A percentile compares a stretch with the other conserved stretches of the same genome.
phyloP scores from a whole-genome alignment of 2,888 invertebrate species.

The Rutpela maculata region DNA sequence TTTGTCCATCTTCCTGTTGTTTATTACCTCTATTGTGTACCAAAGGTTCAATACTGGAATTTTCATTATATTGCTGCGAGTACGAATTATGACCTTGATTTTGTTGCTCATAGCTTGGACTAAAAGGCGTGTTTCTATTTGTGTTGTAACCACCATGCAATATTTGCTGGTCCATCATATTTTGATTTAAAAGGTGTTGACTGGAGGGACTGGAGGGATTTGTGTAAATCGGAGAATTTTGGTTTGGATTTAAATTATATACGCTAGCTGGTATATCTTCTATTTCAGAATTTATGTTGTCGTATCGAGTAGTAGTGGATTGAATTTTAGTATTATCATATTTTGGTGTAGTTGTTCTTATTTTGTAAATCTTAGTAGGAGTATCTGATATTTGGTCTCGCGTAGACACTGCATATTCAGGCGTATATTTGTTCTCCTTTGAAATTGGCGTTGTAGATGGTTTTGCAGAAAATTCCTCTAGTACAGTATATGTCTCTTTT shows the following conservation, averaged over 20 bases:
- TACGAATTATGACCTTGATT: slow-evolving; percentile 33
- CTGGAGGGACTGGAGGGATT: slow-evolving; percentile 23
- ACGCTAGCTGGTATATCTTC: slow-evolving; percentile 57
- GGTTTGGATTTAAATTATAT: slow-evolving; percentile 49
- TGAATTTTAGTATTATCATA: slow-evolving; percentile 40
- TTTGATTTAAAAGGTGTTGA: slow-evolving; percentile 52
- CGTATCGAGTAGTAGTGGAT: slow-evolving; percentile 43
- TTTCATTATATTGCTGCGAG: slow-evolving; percentile 29
- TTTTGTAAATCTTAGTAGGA: slow-evolving; percentile 51
- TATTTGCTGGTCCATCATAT: slow-evolving; percentile 53
- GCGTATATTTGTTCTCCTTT: slow-evolving; percentile 34
- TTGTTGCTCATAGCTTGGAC: slow-evolving; percentile 30
- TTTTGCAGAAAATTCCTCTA: slow-evolving; percentile 66
- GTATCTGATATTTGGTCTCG: slow-evolving; percentile 48
- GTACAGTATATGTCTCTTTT: slow-evolving; percentile 65
- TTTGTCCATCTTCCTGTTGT: slow-evolving; percentile 2
- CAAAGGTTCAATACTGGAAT: slow-evolving; percentile 43
- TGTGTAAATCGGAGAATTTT: slow-evolving; percentile 40
- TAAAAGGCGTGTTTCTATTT: slow-evolving; percentile 1
- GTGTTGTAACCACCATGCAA: slow-evolving; percentile 34
- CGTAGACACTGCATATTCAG: slow-evolving; percentile 51
- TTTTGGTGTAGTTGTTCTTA: slow-evolving; percentile 36
- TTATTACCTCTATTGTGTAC: slow-evolving; percentile 50
- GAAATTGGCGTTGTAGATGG: slow-evolving; percentile 45
- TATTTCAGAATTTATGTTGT: slow-evolving; percentile 53